Conservation (phyloP, 2,797 vertebrate species). For the Agapornis canus region DNA sequence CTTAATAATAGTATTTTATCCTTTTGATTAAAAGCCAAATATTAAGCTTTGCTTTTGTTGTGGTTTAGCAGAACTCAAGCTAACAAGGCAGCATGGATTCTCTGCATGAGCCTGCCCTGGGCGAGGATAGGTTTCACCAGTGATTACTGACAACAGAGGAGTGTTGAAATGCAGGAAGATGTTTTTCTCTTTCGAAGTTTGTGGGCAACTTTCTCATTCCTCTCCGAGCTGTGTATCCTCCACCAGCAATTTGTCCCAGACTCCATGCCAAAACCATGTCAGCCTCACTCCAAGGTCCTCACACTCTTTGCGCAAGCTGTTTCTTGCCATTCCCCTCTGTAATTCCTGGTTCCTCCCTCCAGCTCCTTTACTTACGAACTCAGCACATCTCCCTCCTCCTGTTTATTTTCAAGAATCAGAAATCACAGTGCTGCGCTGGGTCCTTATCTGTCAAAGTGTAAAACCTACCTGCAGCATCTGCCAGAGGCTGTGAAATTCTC, state of each 20-base stretch:
- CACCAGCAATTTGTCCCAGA: conserved; percentile 35
- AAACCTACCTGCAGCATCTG: not conserved
- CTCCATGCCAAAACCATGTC: conserved; percentile 2
- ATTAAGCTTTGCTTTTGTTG: conserved; percentile 1
- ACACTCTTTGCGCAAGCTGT: not conserved
- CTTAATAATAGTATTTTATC: not conserved
- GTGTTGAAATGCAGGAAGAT: not conserved
- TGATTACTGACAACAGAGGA: not conserved
- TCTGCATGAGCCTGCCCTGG: not conserved
- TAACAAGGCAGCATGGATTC: not conserved
- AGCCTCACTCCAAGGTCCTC: not conserved
- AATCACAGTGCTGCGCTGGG: not conserved
- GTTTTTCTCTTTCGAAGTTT: not conserved
- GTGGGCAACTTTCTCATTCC: not conserved
- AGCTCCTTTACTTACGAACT: not conserved
- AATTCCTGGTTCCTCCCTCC: not conserved
- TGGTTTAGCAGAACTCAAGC: conserved; percentile 39
- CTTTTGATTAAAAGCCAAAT: not conserved
- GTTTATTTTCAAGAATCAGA: not conserved
- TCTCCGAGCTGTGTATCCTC: not conserved
- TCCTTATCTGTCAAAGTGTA: not conserved
- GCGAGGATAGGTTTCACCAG: not conserved
- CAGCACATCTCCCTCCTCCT: not conserved
- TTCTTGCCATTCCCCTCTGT: not conserved
- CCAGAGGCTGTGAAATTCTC: not conserved